Percentiles rank a stretch among this genome's conserved stretches.
Conservation (phyloP, 2,888 invertebrate species). For the Laspeyria flexula region DNA sequence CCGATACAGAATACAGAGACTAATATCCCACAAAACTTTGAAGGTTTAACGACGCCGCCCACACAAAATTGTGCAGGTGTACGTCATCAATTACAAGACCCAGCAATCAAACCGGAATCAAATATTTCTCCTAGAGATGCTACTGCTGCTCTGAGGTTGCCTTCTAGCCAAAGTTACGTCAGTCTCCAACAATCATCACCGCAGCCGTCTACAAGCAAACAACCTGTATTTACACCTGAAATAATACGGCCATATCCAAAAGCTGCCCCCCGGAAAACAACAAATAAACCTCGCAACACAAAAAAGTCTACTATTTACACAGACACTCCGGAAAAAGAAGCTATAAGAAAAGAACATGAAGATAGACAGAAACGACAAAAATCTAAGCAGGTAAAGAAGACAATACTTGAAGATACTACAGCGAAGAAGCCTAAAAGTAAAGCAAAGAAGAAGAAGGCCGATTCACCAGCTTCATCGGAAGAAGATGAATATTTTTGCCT, state of each 20-base stretch:
- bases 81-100: no score
- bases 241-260: slow-evolving; percentile 30
- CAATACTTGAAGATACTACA: background rate
- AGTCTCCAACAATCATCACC: background rate
- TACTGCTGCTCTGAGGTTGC: no score
- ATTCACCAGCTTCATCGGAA: background rate
- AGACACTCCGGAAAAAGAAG: slow-evolving; percentile 39
- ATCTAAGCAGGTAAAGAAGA: slow-evolving; percentile 21
- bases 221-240: slow-evolving; percentile 27
- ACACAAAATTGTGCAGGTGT: no score
- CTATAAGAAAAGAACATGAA: slow-evolving; percentile 27
- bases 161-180: background rate
- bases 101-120: no score
- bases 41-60: background rate
- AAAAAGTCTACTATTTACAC: slow-evolving; percentile 33
- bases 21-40: background rate
- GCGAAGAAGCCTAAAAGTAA: background rate
- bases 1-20: background rate
- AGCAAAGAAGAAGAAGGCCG: slow-evolving; percentile 1
- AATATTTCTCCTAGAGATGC: no score
- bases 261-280: slow-evolving; percentile 27
- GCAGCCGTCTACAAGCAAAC: background rate
- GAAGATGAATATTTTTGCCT: slow-evolving; percentile 21
- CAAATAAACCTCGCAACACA: slow-evolving; percentile 12
- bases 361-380: slow-evolving; percentile 19